Percentiles rank a stretch among this genome's conserved stretches.
Conservation (phyloP, 1,140 invertebrate species). For the Drosophila ironensis region DNA sequence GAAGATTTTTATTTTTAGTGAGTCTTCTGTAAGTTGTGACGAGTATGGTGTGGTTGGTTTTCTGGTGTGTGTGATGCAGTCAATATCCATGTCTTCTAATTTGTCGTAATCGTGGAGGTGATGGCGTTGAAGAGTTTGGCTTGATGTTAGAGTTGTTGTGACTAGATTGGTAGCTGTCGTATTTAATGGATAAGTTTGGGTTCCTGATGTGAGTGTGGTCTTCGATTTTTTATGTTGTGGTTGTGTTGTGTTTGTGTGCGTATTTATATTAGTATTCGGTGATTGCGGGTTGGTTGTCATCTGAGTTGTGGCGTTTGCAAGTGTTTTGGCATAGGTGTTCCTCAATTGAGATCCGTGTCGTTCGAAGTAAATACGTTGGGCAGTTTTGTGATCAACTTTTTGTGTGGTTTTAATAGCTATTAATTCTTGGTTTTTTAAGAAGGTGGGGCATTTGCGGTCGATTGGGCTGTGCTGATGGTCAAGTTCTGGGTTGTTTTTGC, state of each 20-base stretch:
- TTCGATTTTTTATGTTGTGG: neutral
- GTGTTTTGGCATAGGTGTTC: constrained; percentile 5
- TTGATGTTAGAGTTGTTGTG: too few species aligned
- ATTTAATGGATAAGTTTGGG: too few species aligned
- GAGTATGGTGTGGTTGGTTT: too few species aligned
- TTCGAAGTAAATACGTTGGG: neutral
- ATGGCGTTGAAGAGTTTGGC: too few species aligned
- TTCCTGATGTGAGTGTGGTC: too few species aligned
- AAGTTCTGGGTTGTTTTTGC: neutral
- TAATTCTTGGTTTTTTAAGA: constrained; percentile 7
- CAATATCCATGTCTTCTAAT: too few species aligned
- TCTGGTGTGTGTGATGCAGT: too few species aligned
- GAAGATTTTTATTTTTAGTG: too few species aligned
- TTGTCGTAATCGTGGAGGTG: too few species aligned
- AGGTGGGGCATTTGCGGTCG: constrained; percentile 9
- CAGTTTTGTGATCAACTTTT: constrained; percentile 10
- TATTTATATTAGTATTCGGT: constrained; percentile 1
- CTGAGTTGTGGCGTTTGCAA: constrained; percentile 4
- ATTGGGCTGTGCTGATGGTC: constrained; percentile 2
- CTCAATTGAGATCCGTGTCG: neutral
- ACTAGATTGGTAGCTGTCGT: too few species aligned
- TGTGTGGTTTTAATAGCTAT: constrained; percentile 7
- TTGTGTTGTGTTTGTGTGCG: neutral
- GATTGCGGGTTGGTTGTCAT: neutral
- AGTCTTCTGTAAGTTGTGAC: too few species aligned